phyloP scores from a whole-genome alignment of 2,797 vertebrate genomes.

The Carapus acus region DNA sequence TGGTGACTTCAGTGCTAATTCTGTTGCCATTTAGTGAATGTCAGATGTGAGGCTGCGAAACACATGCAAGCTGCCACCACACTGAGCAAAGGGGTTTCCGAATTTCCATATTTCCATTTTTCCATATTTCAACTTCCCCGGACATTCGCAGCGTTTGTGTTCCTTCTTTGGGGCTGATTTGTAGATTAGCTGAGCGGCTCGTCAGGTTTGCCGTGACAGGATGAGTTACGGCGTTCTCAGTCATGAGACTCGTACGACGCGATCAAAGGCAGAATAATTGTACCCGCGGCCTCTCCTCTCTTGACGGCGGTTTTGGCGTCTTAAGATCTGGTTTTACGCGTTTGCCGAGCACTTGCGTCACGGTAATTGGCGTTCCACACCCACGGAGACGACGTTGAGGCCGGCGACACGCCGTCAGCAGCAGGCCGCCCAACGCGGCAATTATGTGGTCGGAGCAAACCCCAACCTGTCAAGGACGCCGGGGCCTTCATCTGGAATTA shows the following conservation, averaged over 20 bases:
- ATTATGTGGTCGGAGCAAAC: conserved; percentile 50
- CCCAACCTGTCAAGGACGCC: conserved; percentile 39
- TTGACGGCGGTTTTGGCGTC: neutral
- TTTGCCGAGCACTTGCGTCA: conserved; percentile 48
- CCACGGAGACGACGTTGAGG: conserved; percentile 49
- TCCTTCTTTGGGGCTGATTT: no score
- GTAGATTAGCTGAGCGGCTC: neutral
- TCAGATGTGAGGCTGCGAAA: no score
- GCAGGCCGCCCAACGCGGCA: conserved; percentile 38
- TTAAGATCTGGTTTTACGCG: conserved; percentile 36
- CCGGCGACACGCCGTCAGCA: conserved; percentile 43
- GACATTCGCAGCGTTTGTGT: no score
- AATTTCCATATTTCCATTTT: no score
- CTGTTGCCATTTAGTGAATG: no score
- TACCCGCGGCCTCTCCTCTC: neutral
- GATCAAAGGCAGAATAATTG: conserved; percentile 2
- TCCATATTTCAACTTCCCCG: no score
- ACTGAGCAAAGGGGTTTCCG: no score
- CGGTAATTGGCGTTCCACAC: conserved; percentile 48
- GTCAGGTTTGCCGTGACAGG: neutral
- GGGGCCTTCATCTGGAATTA: conserved; percentile 43
- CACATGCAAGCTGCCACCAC: no score
- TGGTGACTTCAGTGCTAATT: no score
- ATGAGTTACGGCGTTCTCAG: neutral
- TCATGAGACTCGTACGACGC: neutral